Evolutionary conservation across 2,113 vertebrate species (phyloP).

Genomic region (Aplodontia rufa): DNA sequence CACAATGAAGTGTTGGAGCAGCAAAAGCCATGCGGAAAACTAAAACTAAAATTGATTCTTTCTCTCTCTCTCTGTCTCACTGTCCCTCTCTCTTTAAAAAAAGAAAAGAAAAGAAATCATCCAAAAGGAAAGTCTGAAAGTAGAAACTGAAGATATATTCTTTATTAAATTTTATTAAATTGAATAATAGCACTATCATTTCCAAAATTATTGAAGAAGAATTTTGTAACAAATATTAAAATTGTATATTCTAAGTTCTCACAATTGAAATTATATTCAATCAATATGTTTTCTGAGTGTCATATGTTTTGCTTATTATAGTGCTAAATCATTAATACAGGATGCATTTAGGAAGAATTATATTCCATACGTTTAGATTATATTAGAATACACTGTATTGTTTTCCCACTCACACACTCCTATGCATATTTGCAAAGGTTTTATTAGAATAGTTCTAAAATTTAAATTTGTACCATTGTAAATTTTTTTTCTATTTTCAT

Average conservation of each 20-base stretch:
- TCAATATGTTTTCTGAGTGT: not conserved
- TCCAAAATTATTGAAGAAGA: not conserved
- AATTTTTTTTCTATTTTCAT: not conserved
- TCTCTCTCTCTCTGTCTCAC: too few relatives aligned
- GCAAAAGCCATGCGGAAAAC: too few relatives aligned
- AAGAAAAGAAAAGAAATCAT: not conserved
- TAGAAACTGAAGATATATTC: not conserved
- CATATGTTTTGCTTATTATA: not conserved
- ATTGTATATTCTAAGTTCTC: not conserved
- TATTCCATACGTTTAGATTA: not conserved
- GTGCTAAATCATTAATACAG: not conserved
- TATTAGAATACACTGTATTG: not conserved
- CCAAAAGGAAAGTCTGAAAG: not conserved
- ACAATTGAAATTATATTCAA: not conserved
- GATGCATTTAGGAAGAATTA: not conserved
- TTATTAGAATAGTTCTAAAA: not conserved
- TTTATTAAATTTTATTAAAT: not conserved
- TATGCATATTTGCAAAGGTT: not conserved
- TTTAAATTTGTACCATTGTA: not conserved
- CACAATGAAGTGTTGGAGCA: too few relatives aligned
- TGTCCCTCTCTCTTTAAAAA: too few relatives aligned
- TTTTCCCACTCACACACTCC: not conserved
- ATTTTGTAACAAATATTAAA: not conserved
- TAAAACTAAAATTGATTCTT: too few relatives aligned
- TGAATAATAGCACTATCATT: not conserved